phyloP scores from a whole-genome alignment of 1,140 invertebrate genomes.

The Zaprionus kolodkinae region DNA sequence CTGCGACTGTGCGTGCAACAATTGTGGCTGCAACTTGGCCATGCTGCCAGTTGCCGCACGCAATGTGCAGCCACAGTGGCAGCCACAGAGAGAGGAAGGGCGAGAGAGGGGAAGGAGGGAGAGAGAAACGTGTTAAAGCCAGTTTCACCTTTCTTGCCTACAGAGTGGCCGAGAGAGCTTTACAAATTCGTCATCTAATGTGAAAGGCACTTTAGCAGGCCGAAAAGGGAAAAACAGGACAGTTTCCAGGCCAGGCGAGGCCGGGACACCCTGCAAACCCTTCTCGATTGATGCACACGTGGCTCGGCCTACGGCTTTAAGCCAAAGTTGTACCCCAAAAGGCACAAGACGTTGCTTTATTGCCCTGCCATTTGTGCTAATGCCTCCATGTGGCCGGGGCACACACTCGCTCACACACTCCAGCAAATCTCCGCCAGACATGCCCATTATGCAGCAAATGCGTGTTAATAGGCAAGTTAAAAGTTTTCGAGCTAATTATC shows the following conservation, averaged over 20 bases:
- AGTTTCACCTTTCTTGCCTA: not conserved
- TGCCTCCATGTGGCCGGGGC: slow-evolving; percentile 16
- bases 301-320: too few species aligned
- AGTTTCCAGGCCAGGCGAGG: not conserved
- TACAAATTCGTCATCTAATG: not conserved
- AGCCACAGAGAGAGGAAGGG: not conserved
- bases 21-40: slow-evolving; percentile 75
- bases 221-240: not conserved
- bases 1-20: slow-evolving; percentile 71
- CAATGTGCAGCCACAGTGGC: slow-evolving; percentile 60
- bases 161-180: not conserved
- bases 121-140: slow-evolving; percentile 4
- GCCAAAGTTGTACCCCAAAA: slow-evolving; percentile 51
- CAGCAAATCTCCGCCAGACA: slow-evolving; percentile 67
- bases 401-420: not conserved
- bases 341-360: slow-evolving; percentile 54
- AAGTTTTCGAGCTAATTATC: slow-evolving; percentile 79
- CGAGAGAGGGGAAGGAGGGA: not conserved
- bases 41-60: slow-evolving; percentile 61
- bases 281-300: too few species aligned
- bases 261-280: too few species aligned
- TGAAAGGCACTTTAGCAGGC: not conserved
- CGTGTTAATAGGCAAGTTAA: slow-evolving; percentile 65
- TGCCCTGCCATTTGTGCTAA: slow-evolving; percentile 38
- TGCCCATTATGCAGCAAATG: slow-evolving; percentile 78